Evolutionary conservation across 2,113 vertebrate genomes (phyloP).

Genomic region (Rafetus swinhoei): DNA sequence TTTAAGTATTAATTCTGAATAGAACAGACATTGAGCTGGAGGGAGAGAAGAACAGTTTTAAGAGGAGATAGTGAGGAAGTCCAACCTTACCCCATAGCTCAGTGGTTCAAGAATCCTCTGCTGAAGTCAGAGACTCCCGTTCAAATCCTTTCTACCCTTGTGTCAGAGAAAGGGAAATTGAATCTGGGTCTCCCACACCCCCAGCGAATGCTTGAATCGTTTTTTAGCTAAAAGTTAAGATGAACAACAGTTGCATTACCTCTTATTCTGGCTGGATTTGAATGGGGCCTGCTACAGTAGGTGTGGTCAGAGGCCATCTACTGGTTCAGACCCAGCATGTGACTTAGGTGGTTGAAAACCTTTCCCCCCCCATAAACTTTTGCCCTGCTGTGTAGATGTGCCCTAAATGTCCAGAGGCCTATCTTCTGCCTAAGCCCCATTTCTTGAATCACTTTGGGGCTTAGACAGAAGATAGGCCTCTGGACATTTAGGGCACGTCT

Average conservation of each 20-base stretch:
- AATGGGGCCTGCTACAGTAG: background rate
- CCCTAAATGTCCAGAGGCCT: no score
- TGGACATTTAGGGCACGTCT: background rate
- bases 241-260: background rate
- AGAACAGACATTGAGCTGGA: no score
- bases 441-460: background rate
- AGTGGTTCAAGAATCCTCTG: background rate
- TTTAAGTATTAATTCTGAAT: background rate
- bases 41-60: background rate
- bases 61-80: background rate
- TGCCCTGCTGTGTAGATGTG: no score
- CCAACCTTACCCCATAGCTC: background rate
- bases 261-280: background rate
- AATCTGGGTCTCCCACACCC: background rate
- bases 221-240: background rate
- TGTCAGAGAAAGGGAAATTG: background rate
- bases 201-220: background rate
- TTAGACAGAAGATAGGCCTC: background rate
- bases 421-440: background rate
- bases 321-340: background rate
- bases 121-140: background rate
- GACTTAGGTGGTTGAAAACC: background rate
- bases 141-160: background rate
- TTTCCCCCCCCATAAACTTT: no score
- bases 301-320: background rate